Evolutionary conservation across 2,797 vertebrate species (phyloP), one percentile per base, ranked within the genome.

Genomic region (Sebastiscus albofasciatus): DNA sequence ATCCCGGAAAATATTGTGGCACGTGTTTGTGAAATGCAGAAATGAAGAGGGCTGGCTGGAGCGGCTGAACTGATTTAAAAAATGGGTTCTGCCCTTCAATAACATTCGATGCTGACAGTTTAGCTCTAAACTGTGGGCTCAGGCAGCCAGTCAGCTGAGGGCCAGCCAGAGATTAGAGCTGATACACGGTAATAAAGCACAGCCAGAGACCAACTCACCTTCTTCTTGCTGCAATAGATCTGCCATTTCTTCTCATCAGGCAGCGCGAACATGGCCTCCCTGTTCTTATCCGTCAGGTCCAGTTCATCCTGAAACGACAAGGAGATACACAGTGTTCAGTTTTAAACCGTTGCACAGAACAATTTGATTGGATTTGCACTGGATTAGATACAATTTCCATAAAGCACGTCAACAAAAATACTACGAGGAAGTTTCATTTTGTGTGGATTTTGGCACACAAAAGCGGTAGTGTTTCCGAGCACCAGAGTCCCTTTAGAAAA

Each of bases 151-250:
- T 85, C 85, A 89, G 42, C 72, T 22, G 75, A 18, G 58, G 84
- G 80, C 69, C 83, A 87, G 87, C 87, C 90, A 89, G 72, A 70
- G 71, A 75, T 39, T 46, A 39, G 64, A 80, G 75, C 72, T 18
- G 70, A 75, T 75, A 67, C 11, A 59, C 8, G 26, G 76, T 73
- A 24, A 61, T 71, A 24, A 59, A 85, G 73, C 2, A 39, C 22
- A 24, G 42, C 64, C 64, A 58, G 61, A 71, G 68, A 46, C 5
- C 14, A n/a, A 87, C 95, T 91, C 88, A 99, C 98, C 97, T 99
- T 99, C 90, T 98, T 99, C 93, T 99, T 99, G 96, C 97, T 99
- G 97, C 98, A 99, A 90, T 98, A 99, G 88, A 99, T 99, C 93
- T 99, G 98, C 98, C 98, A 99, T 96, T 99, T 99, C 96, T 99